Conservation (phyloP, 2,113 vertebrate genomes). For the Lanius ludovicianus region DNA sequence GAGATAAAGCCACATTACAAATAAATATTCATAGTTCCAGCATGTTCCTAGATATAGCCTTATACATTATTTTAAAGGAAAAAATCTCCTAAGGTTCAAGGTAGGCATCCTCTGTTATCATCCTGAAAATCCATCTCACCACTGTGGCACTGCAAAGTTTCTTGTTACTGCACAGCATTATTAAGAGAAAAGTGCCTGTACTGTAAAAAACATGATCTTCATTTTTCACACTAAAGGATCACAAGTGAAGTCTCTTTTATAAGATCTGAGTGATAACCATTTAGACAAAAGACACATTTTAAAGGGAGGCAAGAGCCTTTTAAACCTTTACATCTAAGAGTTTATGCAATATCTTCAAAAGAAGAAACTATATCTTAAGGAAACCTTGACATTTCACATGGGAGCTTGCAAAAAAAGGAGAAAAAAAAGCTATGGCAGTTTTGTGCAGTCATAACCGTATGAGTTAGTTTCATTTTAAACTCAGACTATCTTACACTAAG, state of each 20-base stretch:
- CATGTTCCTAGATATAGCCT: not conserved
- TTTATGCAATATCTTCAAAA: not conserved
- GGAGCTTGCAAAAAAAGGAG: not conserved
- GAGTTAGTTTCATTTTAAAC: not conserved
- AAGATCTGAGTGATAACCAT: not conserved
- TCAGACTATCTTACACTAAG: not conserved
- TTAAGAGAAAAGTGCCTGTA: not conserved
- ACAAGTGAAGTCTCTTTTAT: not conserved
- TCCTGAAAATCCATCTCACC: not conserved
- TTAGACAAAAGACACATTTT: not conserved
- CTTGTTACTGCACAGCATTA: not conserved
- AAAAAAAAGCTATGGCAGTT: not conserved
- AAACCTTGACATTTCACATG: not conserved
- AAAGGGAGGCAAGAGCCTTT: not conserved
- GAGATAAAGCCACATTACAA: not conserved
- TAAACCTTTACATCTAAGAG: not conserved
- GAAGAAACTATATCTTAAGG: not conserved
- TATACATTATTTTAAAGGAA: not conserved
- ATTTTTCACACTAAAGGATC: not conserved
- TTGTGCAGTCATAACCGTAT: not conserved
- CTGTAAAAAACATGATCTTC: not conserved
- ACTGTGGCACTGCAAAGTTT: not conserved
- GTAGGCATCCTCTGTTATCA: not conserved
- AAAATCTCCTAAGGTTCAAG: not conserved
- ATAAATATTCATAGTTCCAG: conserved; percentile 3